Evolutionary conservation across 2,113 vertebrate genomes (phyloP).

Genomic region (Pyxicephalus adspersus): DNA sequence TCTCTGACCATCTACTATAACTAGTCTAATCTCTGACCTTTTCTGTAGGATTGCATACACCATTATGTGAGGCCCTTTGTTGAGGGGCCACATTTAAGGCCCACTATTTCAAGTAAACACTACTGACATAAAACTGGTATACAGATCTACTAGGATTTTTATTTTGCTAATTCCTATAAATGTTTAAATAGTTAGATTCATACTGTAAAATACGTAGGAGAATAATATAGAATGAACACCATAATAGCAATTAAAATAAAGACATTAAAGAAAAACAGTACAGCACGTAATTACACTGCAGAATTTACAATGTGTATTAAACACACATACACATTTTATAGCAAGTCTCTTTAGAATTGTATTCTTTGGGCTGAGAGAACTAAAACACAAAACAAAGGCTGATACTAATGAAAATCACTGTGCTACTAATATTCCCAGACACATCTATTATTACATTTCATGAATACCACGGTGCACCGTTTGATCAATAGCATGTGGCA

Average conservation of each 20-base stretch:
- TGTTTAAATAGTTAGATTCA: no score
- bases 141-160: no score
- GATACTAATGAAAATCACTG: slow-evolving; percentile 37
- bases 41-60: no score
- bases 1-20: no score
- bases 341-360: neutral
- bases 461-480: slow-evolving; percentile 14
- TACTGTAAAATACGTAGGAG: no score
- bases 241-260: neutral
- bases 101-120: no score
- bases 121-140: no score
- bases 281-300: neutral
- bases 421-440: slow-evolving; percentile 31
- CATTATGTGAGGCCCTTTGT: no score
- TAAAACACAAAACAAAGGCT: slow-evolving; percentile 14
- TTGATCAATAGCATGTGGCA: slow-evolving; percentile 33
- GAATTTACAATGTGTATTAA: slow-evolving; percentile 11
- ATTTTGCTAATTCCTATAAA: no score
- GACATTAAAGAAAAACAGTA: neutral
- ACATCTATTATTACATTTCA: slow-evolving; percentile 42
- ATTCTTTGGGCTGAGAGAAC: slow-evolving; percentile 6
- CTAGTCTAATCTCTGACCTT: no score
- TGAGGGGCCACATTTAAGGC: no score
- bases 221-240: neutral
- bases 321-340: neutral